Evolutionary conservation across 2,888 invertebrate species (phyloP), one percentile per base, ranked within the genome.

Genomic region (Zaprionus lineosus): DNA sequence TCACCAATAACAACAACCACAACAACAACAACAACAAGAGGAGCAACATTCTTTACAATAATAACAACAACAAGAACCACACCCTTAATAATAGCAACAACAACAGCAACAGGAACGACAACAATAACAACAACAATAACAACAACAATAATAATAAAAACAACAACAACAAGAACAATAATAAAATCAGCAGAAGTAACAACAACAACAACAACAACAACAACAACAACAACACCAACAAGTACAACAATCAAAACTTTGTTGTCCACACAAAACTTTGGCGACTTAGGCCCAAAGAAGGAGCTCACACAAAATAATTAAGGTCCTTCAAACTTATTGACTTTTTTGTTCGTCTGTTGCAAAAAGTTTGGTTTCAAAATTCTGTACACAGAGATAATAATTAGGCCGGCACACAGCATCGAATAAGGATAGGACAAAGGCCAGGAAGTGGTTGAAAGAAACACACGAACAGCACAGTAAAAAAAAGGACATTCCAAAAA

Each of bases 251-350:
- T 31, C 40, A 37, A 48, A 70, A 51, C 74, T 51, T 74, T 48
- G 46, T 37, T 53, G 46, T 29, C 44, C 43, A 39, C 36, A 59
- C 24, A 64, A 46, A 64, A 74, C 70, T 77, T 70, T 58, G 44
- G 19, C 29, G 43, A 28, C 26, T 15, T 29, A 53, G 37, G 34
- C 16, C n/a, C 26, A 50, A 41, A 11, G 47, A 61, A 48, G 37
- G 46, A 48, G 36, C 39, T 46, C 31, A 46, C 40, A 50, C 44
- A 67, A 73, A 71, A 84, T 78, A 79, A 84, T 84, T 82, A 84
- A 78, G 79, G 75, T 57, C 70, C 68, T 72, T 72, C 56, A 71
- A 74, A 63, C 63, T 77, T 84, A 84, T 81, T 73, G 81, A 73
- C 81, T 61, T 79, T 66, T 76, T 53, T 31, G 8, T 46, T 14